These are phyloP conservation scores for Psix sp. DNA, from an alignment of 1,140 invertebrate species.

Conservation along the genomic window DNA sequence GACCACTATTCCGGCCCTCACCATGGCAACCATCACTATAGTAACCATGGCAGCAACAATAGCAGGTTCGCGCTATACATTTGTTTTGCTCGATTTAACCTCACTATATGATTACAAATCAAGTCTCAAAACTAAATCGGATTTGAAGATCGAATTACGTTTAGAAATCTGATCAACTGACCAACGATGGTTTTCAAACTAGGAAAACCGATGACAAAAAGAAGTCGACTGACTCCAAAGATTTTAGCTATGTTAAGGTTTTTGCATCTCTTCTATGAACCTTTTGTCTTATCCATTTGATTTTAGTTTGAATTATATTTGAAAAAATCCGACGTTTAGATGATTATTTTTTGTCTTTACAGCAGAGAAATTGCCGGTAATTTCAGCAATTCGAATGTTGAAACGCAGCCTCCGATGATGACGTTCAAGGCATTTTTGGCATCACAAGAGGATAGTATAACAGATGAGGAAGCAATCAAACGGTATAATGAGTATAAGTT, in stretches of 20 bases:
- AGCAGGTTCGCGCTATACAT: conserved; percentile 65
- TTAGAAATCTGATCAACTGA: no score
- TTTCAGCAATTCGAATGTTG: conserved; percentile 76
- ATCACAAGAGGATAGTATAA: conserved; percentile 97
- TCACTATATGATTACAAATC: no score
- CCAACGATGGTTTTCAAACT: no score
- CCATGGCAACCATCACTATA: conserved; percentile 79
- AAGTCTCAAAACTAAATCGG: no score
- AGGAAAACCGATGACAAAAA: no score
- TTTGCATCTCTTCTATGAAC: no score
- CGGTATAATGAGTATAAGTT: conserved; percentile 99
- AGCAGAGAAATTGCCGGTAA: conserved; percentile 73
- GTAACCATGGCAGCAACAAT: conserved; percentile 76
- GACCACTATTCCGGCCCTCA: conserved; percentile 74
- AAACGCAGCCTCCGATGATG: conserved; percentile 95
- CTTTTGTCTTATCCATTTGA: background rate
- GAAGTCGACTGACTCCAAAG: no score
- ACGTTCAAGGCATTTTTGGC: conserved; percentile 97
- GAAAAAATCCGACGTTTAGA: background rate
- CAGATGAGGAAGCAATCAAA: conserved; percentile 96
- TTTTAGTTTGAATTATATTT: background rate
- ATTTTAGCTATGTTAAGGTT: no score
- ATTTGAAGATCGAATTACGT: no score
- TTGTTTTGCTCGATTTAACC: no score
- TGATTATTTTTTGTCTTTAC: conserved; percentile 18